phyloP scores from a whole-genome alignment of 2,888 invertebrate species.

The Polydrusus pterygomalis region DNA sequence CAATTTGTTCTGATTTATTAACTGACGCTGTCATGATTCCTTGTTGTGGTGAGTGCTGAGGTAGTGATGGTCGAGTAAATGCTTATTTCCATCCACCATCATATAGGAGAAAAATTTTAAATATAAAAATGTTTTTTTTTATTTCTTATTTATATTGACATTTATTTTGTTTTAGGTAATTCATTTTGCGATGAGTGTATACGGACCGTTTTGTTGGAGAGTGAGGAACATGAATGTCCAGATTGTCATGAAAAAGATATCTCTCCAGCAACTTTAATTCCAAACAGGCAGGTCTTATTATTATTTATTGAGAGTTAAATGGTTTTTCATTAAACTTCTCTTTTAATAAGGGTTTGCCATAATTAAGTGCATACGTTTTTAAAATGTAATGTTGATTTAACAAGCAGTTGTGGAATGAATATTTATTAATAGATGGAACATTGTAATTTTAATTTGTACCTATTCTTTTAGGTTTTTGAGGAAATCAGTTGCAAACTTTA shows the following conservation, averaged over 20 bases:
- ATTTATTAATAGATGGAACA: too few relatives aligned
- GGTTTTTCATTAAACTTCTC: neutral
- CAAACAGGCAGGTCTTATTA: slow-evolving; percentile 75
- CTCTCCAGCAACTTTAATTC: slow-evolving; percentile 93
- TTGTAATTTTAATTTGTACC: too few relatives aligned
- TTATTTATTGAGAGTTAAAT: neutral
- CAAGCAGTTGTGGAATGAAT: too few relatives aligned
- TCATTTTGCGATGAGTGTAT: slow-evolving; percentile 99
- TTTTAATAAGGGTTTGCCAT: too few relatives aligned
- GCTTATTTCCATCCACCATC: too few relatives aligned
- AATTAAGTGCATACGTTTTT: too few relatives aligned
- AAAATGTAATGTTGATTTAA: too few relatives aligned
- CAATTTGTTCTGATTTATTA: slow-evolving; percentile 92
- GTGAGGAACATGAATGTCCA: slow-evolving; percentile 96
- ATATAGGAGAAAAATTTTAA: too few relatives aligned
- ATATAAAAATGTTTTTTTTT: too few relatives aligned
- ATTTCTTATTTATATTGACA: too few relatives aligned
- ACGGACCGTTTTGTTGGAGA: slow-evolving; percentile 89
- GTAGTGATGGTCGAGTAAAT: too few relatives aligned
- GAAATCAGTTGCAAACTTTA: slow-evolving; percentile 91
- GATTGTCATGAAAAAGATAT: slow-evolving; percentile 95
- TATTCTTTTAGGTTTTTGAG: slow-evolving; percentile 81
- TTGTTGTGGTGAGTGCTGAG: slow-evolving; percentile 87
- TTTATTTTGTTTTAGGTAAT: slow-evolving; percentile 72
- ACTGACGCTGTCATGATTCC: slow-evolving; percentile 98